Conservation (phyloP, 2,113 vertebrate genomes). For the Stictonetta naevosa region DNA sequence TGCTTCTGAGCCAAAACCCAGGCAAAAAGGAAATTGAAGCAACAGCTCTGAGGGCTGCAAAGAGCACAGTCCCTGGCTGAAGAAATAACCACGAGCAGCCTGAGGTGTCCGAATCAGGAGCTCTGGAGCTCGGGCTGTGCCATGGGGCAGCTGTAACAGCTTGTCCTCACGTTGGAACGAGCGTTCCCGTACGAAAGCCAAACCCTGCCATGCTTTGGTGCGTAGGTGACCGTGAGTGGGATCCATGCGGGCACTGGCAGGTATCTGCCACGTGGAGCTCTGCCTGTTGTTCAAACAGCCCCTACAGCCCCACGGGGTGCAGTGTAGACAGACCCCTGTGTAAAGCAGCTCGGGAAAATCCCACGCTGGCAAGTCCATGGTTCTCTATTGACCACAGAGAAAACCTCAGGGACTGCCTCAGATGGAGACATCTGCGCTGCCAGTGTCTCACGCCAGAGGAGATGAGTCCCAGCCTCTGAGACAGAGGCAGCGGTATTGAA, state of each 20-base stretch:
- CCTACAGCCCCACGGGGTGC: not conserved
- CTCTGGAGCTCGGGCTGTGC: not conserved
- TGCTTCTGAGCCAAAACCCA: not conserved
- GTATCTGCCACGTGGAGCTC: not conserved
- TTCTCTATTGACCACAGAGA: not conserved
- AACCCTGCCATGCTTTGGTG: not conserved
- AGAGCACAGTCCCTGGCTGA: not conserved
- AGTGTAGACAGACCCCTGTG: fast-evolving
- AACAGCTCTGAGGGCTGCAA: not conserved
- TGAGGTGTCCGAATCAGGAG: not conserved
- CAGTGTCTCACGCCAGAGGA: not conserved
- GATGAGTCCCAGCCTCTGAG: not conserved
- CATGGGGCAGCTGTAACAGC: not conserved
- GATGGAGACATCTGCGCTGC: not conserved
- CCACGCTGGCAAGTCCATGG: not conserved
- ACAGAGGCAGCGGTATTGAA: not conserved
- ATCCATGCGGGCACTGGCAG: not conserved
- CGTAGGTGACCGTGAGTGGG: not conserved
- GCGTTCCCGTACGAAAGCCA: not conserved
- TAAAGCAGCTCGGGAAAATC: not conserved
- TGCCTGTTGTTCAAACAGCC: not conserved
- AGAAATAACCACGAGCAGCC: not conserved
- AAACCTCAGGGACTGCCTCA: not conserved
- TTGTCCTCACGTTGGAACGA: not conserved
- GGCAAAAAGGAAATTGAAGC: not conserved